phyloP scores from a whole-genome alignment of 2,113 vertebrate genomes.

The Mungos mungo region DNA sequence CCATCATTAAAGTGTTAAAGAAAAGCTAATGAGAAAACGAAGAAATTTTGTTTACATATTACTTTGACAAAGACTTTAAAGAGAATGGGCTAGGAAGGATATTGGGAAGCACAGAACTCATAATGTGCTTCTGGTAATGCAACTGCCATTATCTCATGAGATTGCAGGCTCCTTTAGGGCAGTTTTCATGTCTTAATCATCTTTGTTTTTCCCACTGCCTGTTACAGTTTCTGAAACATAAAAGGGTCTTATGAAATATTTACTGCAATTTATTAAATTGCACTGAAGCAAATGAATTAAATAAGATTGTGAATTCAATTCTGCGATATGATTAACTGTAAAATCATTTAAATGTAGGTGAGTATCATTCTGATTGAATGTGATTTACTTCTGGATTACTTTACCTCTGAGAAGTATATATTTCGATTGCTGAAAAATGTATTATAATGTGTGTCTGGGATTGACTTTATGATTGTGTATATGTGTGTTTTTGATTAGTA shows the following conservation, averaged over 20 bases:
- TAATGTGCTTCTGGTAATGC: neutral
- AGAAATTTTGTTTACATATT: neutral
- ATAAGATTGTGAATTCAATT: neutral
- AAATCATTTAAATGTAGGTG: constrained; percentile 16
- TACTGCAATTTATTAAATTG: constrained; percentile 37
- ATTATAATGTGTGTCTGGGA: neutral
- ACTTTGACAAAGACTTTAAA: neutral
- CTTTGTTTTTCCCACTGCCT: neutral
- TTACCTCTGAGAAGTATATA: neutral
- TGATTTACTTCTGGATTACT: constrained; percentile 14
- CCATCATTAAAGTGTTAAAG: neutral
- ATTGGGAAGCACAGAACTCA: neutral
- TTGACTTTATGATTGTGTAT: neutral
- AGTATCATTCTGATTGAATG: neutral
- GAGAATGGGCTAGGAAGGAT: neutral
- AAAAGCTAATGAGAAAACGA: neutral
- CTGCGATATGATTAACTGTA: constrained; percentile 18
- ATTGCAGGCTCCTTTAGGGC: neutral
- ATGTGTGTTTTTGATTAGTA: neutral
- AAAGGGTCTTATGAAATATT: constrained; percentile 17
- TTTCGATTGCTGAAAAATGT: neutral
- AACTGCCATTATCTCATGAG: neutral
- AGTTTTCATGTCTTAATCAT: constrained; percentile 21
- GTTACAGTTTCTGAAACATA: constrained; percentile 8
- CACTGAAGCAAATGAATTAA: constrained; percentile 21